Base-by-base conservation (phyloP, 2,113 vertebrate species). In the Ctenomys sociabilis region DNA sequence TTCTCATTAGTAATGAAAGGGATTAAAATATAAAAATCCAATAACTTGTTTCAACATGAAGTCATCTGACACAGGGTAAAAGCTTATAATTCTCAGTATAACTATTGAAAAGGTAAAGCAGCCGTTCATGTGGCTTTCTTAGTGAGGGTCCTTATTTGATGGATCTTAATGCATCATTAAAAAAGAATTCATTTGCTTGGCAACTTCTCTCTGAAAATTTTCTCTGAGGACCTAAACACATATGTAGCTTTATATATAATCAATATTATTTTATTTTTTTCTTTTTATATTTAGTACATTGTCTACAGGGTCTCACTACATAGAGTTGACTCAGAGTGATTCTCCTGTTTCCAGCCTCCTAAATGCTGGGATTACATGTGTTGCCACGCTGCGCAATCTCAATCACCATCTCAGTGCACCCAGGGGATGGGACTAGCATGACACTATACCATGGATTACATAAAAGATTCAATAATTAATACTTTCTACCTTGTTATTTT, bases 21-120 rank as follows among this genome's bases (percentile, higher is more conserved):
- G 12, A 81, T n/a, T 93, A 64, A 97, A 95, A 77, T 81, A 87
- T 70, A 96, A 95, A 75, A 37, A 83, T 7, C 16, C 16, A 72
- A 11, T 92, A 63, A 1, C 32, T 59, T 73, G 8, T 85, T 96
- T 90, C 78, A 77, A 52, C 75, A 24, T 84, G 57, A 87, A 84
- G 73, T 52, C 89, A 14, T 6, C 52, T 82, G 73, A 93, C 30
- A 61, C 68, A 66, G 24, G 81, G 43, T 49, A 40, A 85, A 82
- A 84, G 6, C 43, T 40, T 80, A 3, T 52, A 30, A 59, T 81
- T 81, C 28, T 88, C 30, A 95, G 21, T 40, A n/a, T 40, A 2
- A 49, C 72, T 77, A n/a, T 81, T 75, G 57, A 57, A 17, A 85
- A 85, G 5, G 17, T 59, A 3, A 72, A 84, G 45, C 11, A 83